These are phyloP conservation scores for Lymantria dispar DNA, from an alignment of 2,888 invertebrate genomes.

Conservation along the genomic window DNA sequence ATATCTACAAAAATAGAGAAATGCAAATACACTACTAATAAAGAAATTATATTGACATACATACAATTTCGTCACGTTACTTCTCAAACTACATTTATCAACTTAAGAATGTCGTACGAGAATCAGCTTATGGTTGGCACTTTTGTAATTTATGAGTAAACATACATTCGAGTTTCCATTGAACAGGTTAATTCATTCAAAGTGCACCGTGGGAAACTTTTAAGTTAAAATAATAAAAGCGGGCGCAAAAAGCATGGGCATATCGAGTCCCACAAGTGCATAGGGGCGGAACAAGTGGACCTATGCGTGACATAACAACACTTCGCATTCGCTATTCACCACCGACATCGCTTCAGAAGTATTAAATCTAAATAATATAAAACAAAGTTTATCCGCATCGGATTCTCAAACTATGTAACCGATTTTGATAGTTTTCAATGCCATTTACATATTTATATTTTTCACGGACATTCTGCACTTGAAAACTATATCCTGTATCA, in stretches of 20 bases:
- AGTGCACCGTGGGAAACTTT: conserved; percentile 69
- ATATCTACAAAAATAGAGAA: too few species aligned
- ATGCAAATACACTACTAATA: too few species aligned
- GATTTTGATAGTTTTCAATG: too few species aligned
- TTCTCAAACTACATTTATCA: conserved; percentile 5
- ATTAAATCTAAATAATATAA: too few species aligned
- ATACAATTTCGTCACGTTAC: too few species aligned
- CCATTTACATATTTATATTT: too few species aligned
- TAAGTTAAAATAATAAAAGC: conserved; percentile 52
- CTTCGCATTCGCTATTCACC: conserved; percentile 13
- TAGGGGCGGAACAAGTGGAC: conserved; percentile 79
- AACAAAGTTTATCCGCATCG: too few species aligned
- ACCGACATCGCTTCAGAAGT: conserved; percentile 23
- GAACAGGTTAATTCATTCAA: conserved; percentile 54
- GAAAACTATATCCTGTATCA: too few species aligned
- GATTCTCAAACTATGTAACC: too few species aligned
- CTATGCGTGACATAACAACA: conserved; percentile 37
- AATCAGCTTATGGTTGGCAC: conserved; percentile 20
- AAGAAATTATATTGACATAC: too few species aligned
- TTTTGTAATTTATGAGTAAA: conserved; percentile 31
- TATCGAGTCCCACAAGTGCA: conserved; percentile 75
- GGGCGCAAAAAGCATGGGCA: conserved; percentile 73
- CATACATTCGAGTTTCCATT: conserved; percentile 45
- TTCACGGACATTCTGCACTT: too few species aligned
- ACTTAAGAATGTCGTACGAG: conserved; percentile 7